phyloP scores from a whole-genome alignment of 2,888 invertebrate species.

The Hipparchia semele region DNA sequence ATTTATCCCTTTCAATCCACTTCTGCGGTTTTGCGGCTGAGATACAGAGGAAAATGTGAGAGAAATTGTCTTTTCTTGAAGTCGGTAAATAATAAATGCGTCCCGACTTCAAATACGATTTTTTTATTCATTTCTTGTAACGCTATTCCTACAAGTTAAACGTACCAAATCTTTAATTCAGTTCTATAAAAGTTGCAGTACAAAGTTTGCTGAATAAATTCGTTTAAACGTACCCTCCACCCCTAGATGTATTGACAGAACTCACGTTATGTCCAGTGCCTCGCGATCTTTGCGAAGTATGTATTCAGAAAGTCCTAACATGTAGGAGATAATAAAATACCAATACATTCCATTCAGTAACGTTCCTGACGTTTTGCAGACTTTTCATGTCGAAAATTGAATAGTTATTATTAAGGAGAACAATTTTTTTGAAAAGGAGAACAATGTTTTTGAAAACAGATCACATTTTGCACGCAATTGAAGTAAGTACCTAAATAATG shows the following conservation, averaged over 20 bases:
- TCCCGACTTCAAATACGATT: neutral
- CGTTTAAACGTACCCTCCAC: neutral
- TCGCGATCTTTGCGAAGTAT: neutral
- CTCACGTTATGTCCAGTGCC: neutral
- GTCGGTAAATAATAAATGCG: neutral
- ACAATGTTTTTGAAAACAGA: too few species aligned
- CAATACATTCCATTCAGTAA: neutral
- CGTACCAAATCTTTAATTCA: conserved; percentile 9
- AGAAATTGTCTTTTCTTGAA: neutral
- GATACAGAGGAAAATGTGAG: neutral
- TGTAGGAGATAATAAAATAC: conserved; percentile 1
- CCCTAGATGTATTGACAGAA: conserved; percentile 4
- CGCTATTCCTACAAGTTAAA: neutral
- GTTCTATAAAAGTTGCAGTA: neutral
- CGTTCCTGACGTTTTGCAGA: neutral
- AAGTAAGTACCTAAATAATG: too few species aligned
- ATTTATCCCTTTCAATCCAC: too few species aligned
- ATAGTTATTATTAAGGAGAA: neutral
- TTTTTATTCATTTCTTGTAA: neutral
- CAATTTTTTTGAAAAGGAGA: neutral
- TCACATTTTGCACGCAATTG: too few species aligned
- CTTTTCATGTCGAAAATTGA: neutral
- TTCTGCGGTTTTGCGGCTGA: too few species aligned
- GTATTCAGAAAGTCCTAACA: neutral
- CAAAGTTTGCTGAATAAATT: conserved; percentile 10